Evolutionary conservation across 1,140 invertebrate genomes (phyloP), one percentile per base, ranked within the genome.

Genomic region (Trachymyrmex cornetzi): DNA sequence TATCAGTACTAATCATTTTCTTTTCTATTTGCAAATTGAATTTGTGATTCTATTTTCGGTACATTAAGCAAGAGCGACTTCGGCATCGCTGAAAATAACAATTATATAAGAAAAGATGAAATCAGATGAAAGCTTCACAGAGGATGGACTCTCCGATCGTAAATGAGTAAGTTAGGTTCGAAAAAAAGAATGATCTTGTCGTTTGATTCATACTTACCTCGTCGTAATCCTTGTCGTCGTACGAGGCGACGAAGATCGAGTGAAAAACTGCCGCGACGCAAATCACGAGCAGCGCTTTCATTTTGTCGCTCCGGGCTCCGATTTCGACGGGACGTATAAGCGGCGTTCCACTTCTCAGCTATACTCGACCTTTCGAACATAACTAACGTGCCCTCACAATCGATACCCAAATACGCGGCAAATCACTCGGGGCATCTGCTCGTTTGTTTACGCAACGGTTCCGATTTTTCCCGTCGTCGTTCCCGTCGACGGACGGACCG

Each of bases 201-300:
- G 66, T 48, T 48, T 16, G 12, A 22, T 4, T 69, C 19, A 12
- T 86, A 89, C 88, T 89, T 81, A 89, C 88, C 30, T 72, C 55
- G 57, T 2, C 55, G 57, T 0, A 16, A 81, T 55, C 11, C 0
- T 50, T 16, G 12, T 27, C 1, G 1, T 12, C 19, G 1, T 7
- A 12, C 3, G 77, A 19, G 30, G 19, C 57, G 3, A 19, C 34
- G 11, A 71, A 55, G 2, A 77, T 34, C 27, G 53, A 19, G 71
- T 38, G n/a, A n/a, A 77, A 82, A 59, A 50, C 7, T 16, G 75
- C 48, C 7, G 50, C 55, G 24, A 63, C 48, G 61, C 63, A 87
- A 57, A 89, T 27, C 2, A 77, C 27, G 14, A 14, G 7, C 11
- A 22, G 67, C 22, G 50, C 27, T 64, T 11, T 89, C 88, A 89